Conservation (phyloP, 2,113 vertebrate species). For the Lamprotornis superbus region DNA sequence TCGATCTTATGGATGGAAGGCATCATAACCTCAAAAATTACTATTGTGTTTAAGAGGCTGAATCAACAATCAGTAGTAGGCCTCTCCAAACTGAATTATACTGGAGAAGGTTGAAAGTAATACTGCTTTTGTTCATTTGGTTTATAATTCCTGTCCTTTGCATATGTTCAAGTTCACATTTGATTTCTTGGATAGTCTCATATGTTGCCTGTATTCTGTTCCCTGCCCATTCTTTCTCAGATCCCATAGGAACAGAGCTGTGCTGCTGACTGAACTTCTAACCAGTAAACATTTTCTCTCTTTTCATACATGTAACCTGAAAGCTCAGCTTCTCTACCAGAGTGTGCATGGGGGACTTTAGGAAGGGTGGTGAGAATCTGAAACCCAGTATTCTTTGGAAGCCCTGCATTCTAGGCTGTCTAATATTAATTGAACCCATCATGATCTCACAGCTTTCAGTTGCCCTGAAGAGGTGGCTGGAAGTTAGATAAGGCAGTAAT, state of each 20-base stretch:
- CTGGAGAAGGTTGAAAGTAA: neutral
- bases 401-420: neutral
- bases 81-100: neutral
- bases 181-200: neutral
- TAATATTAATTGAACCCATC: neutral
- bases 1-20: neutral
- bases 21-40: neutral
- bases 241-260: neutral
- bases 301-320: neutral
- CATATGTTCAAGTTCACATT: fast-evolving
- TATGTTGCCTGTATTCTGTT: neutral
- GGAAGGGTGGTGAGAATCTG: neutral
- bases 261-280: neutral
- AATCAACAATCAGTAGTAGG: neutral
- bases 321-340: neutral
- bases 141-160: neutral
- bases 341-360: neutral
- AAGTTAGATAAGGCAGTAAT: neutral
- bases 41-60: neutral
- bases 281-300: neutral
- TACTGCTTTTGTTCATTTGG: neutral
- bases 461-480: neutral
- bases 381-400: neutral
- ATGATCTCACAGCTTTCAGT: neutral
- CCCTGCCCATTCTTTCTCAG: neutral